phyloP scores from a whole-genome alignment of 2,113 vertebrate genomes.

The Oplegnathus fasciatus region DNA sequence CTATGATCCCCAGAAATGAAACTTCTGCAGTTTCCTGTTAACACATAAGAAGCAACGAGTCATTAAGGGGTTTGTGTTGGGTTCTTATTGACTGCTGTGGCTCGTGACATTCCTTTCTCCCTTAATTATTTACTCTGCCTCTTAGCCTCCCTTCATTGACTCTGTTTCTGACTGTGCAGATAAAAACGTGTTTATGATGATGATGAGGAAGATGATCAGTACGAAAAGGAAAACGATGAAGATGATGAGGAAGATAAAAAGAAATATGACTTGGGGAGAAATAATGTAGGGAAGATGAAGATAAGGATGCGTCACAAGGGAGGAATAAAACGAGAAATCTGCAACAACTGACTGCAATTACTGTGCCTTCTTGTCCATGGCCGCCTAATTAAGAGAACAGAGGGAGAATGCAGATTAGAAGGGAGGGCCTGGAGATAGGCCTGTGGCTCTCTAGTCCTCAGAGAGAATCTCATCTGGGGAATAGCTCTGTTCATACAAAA shows the following conservation, averaged over 20 bases:
- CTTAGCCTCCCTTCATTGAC: conserved; percentile 28
- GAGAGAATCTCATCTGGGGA: conserved; percentile 64
- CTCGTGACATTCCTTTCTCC: conserved; percentile 55
- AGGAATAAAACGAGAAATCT: conserved; percentile 58
- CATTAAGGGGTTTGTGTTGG: conserved; percentile 48
- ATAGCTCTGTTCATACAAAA: conserved; percentile 66
- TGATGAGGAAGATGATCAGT: conserved; percentile 25
- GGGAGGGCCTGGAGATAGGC: conserved; percentile 67
- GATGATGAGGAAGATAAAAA: conserved; percentile 39
- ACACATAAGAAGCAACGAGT: conserved; percentile 58
- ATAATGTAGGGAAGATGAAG: conserved; percentile 7
- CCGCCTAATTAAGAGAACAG: conserved; percentile 75
- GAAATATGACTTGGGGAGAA: conserved; percentile 31
- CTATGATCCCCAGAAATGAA: conserved; percentile 45
- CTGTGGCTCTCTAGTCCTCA: conserved; percentile 65
- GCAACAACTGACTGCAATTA: conserved; percentile 70
- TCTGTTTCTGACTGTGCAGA: conserved; percentile 21
- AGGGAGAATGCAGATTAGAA: conserved; percentile 69
- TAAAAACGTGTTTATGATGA: conserved; percentile 36
- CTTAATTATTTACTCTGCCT: conserved; percentile 73
- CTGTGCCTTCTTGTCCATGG: conserved; percentile 52
- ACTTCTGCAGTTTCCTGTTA: conserved; percentile 35
- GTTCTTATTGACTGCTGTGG: conserved; percentile 65
- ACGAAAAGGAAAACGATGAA: not conserved
- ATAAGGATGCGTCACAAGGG: conserved; percentile 55